These are phyloP conservation scores for Balanococcus diminutus DNA, from an alignment of 2,888 invertebrate species.

Conservation along the genomic window DNA sequence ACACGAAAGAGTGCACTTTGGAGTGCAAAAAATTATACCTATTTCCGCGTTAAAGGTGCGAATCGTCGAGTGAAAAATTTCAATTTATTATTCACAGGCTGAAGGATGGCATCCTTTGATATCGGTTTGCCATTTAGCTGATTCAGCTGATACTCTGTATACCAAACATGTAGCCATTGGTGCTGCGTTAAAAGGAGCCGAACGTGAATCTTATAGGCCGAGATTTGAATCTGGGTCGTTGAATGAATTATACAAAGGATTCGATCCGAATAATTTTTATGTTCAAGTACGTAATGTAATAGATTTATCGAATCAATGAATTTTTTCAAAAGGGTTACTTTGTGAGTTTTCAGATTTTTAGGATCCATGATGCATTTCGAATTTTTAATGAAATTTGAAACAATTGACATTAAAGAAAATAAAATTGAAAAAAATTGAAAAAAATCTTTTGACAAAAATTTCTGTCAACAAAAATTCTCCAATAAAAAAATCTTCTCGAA, in stretches of 20 bases:
- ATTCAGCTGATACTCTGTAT: slow-evolving; percentile 56
- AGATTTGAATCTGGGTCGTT: slow-evolving; percentile 57
- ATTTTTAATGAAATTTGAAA: too few relatives aligned
- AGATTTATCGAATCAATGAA: background rate
- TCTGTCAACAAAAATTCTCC: too few relatives aligned
- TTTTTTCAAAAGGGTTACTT: too few relatives aligned
- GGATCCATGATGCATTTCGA: background rate
- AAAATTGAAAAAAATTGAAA: too few relatives aligned
- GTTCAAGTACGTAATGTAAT: slow-evolving; percentile 56
- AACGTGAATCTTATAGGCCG: slow-evolving; percentile 56
- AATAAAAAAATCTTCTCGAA: too few relatives aligned
- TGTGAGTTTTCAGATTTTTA: background rate
- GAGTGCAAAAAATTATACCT: too few relatives aligned
- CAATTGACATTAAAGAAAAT: too few relatives aligned
- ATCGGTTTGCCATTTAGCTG: slow-evolving; percentile 58
- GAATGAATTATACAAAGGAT: slow-evolving; percentile 57
- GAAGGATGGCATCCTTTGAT: slow-evolving; percentile 56
- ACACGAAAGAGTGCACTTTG: background rate
- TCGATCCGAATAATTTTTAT: slow-evolving; percentile 57
- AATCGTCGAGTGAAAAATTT: background rate
- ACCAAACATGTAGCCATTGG: slow-evolving; percentile 56
- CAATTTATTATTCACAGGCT: slow-evolving; percentile 18
- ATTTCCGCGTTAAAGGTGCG: too few relatives aligned
- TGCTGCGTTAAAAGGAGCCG: slow-evolving; percentile 55
- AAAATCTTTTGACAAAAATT: too few relatives aligned